Percentiles rank a stretch among this genome's conserved stretches.
These are phyloP conservation scores for Propsilocerus akamusi DNA, from an alignment of 1,140 invertebrate genomes.

Conservation along the genomic window DNA sequence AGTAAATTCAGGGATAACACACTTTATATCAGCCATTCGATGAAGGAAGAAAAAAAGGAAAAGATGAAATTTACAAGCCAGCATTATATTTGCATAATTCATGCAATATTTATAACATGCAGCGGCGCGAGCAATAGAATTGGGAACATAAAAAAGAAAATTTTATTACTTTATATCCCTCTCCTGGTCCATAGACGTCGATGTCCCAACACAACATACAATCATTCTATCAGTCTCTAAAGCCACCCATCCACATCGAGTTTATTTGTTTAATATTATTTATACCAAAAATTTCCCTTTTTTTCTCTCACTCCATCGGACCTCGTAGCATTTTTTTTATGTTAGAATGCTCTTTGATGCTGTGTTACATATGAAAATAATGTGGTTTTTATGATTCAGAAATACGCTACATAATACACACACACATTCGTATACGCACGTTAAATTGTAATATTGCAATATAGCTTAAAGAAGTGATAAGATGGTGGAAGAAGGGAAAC, in stretches of 20 bases:
- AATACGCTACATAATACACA: neutral
- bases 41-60: neutral
- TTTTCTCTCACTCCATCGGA: neutral
- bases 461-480: neutral
- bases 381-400: neutral
- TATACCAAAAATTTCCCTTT: neutral
- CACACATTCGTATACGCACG: neutral
- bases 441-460: neutral
- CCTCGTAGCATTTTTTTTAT: neutral
- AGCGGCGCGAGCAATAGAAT: neutral
- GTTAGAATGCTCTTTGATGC: neutral
- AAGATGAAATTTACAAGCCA: neutral
- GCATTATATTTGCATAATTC: neutral
- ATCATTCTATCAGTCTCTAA: too few relatives aligned
- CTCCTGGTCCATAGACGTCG: neutral
- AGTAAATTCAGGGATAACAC: neutral
- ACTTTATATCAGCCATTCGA: neutral
- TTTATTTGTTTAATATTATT: constrained; percentile 4
- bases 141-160: neutral
- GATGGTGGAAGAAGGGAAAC: neutral
- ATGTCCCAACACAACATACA: too few relatives aligned
- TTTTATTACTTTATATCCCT: neutral
- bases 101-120: neutral
- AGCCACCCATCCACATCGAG: too few relatives aligned
- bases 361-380: neutral